Evolutionary conservation across 2,113 vertebrate species (phyloP), one percentile per base, ranked within the genome.

Genomic region (Rallus limicola): DNA sequence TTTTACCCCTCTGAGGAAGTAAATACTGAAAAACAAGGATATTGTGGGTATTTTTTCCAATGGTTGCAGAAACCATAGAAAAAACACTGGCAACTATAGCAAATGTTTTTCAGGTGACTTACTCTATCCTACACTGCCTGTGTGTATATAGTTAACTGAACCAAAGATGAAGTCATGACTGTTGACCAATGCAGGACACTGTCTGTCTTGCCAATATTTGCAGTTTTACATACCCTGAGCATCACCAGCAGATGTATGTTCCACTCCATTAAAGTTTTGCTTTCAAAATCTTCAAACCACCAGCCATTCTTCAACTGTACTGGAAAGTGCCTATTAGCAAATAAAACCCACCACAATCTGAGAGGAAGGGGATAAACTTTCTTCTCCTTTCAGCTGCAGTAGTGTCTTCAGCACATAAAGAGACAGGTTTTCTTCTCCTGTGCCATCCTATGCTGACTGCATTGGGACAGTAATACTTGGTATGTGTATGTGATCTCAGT

Each of bases 311-410:
- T 82, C 42, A 92, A 52, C 75, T 93, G 50, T 42, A 23, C 40
- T 33, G 59, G 80, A 67, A 95, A 94, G 78, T 31, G 94, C 81
- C 81, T 67, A 18, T 75, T 78, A 86, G 50, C 3, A 4, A 10
- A 62, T 4, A 46, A 52, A 15, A 15, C 44, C 44, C 44, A 46
- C 44, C 44, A 46, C 44, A 46, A 10, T 9, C 23, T 7, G 9
- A 18, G 5, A 74, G 7, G 23, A 55, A 62, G 5, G 21, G 5
- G 10, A 33, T 48, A 53, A 28, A 28, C 17, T 31, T 76, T 4
- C 48, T 96, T 67, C 84, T 85, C 72, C 70, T 85, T 95, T 85
- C 75, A 93, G n/a, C 62, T 93, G 19, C 83, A 92, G 60, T 58
- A 62, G 40, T 90, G 25, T 13, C 93, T 90, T 55, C 52, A 93